Percentiles rank a stretch among this genome's conserved stretches.
Conservation (phyloP, 2,113 vertebrate genomes). For the Acanthochromis polyacanthus region DNA sequence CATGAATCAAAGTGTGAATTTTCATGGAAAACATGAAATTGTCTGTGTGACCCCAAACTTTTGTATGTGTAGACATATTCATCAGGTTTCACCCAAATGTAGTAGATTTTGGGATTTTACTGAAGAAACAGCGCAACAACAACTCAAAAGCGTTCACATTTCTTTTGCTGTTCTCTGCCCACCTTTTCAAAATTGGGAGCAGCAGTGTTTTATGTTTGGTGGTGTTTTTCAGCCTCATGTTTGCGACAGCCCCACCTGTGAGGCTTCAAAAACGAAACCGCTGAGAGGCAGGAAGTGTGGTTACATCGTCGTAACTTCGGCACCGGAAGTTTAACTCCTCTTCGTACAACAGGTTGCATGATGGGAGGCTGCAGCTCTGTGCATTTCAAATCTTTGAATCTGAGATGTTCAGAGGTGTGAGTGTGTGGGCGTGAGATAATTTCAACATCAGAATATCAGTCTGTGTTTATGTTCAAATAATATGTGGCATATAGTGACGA, state of each 20-base stretch:
- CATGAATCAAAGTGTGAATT: too few relatives aligned
- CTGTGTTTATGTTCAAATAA: too few relatives aligned
- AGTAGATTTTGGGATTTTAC: too few relatives aligned
- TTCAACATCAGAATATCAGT: not conserved
- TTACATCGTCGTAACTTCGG: constrained; percentile 57
- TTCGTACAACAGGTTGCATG: constrained; percentile 1
- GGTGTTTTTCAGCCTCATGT: constrained; percentile 24
- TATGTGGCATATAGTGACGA: too few relatives aligned
- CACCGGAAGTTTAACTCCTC: constrained; percentile 69
- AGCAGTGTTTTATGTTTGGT: not conserved
- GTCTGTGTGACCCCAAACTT: too few relatives aligned
- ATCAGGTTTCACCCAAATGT: too few relatives aligned
- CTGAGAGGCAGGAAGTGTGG: constrained; percentile 80
- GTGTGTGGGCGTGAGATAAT: not conserved
- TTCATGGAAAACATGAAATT: too few relatives aligned
- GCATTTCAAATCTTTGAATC: constrained; percentile 10
- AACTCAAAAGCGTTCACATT: too few relatives aligned
- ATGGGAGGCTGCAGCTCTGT: constrained; percentile 43
- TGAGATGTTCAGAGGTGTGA: constrained; percentile 4
- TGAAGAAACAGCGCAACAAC: too few relatives aligned
- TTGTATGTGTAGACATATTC: too few relatives aligned
- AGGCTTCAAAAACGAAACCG: constrained; percentile 38
- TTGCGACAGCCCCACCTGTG: constrained; percentile 54
- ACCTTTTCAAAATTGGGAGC: not conserved
- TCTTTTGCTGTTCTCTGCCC: not conserved